A percentile compares a stretch with the other conserved stretches of the same genome.
Evolutionary conservation across 2,113 vertebrate genomes (phyloP).

Genomic region (Platycercus adscitus): DNA sequence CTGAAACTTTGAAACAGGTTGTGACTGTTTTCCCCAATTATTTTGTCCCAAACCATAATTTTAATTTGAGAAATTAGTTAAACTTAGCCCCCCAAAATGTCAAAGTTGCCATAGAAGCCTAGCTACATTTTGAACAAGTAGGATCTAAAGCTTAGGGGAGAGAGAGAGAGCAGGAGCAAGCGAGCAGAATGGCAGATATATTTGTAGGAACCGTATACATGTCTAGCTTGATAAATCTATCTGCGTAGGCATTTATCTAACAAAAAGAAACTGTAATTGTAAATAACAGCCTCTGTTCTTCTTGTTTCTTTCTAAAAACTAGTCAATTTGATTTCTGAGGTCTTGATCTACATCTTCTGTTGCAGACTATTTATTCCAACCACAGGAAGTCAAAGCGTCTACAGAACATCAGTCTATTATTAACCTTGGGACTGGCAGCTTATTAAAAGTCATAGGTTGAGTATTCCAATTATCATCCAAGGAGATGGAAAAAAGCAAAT

Average conservation of each 20-base stretch:
- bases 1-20: not conserved
- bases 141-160: not conserved
- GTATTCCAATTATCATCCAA: conserved; percentile 44
- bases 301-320: conserved; percentile 14
- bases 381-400: not conserved
- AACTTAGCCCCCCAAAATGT: not conserved
- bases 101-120: not conserved
- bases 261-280: conserved; percentile 36
- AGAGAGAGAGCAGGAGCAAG: not conserved
- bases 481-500: conserved; percentile 33
- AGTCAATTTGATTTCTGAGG: conserved; percentile 48
- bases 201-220: not conserved
- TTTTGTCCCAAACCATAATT: not conserved
- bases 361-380: conserved; percentile 25
- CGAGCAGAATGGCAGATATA: not conserved
- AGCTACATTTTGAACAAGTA: not conserved
- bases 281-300: conserved; percentile 34
- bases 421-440: conserved; percentile 39
- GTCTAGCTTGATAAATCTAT: conserved; percentile 32
- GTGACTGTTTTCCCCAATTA: not conserved
- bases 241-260: conserved; percentile 12
- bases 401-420: conserved; percentile 31
- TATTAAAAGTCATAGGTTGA: conserved; percentile 56
- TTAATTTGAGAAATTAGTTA: not conserved
- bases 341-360: conserved; percentile 44